These are phyloP conservation scores for Rhynchonema sp. DNA, from an alignment of 2,888 invertebrate species.

Conservation along the genomic window DNA sequence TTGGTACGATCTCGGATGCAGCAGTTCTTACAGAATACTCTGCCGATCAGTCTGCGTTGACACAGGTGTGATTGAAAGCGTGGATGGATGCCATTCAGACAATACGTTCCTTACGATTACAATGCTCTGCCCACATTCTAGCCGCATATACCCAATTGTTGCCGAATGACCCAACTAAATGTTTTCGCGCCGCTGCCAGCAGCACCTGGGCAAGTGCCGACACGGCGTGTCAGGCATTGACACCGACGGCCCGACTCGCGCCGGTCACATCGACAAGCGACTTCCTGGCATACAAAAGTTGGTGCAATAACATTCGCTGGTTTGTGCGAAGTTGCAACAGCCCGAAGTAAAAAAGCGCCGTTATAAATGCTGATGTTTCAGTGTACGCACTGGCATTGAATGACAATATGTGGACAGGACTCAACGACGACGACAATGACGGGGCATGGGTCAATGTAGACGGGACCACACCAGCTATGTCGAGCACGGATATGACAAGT, in stretches of 20 bases:
- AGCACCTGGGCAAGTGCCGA: neutral
- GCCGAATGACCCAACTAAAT: no score
- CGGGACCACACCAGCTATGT: neutral
- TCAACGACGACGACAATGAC: neutral
- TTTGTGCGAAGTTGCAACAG: neutral
- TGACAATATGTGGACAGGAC: neutral
- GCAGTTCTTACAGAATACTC: neutral
- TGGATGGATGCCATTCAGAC: no score
- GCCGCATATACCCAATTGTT: no score
- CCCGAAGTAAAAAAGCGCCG: neutral
- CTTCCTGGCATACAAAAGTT: neutral
- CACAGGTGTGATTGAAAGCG: neutral
- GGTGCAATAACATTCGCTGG: neutral
- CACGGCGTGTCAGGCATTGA: constrained; percentile 2
- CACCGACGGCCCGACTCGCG: neutral
- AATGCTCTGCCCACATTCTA: no score
- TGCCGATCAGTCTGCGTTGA: neutral
- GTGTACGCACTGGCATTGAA: neutral
- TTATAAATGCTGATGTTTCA: neutral
- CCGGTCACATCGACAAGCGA: constrained; percentile 1
- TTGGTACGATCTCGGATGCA: neutral
- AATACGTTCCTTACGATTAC: no score
- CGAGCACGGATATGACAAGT: neutral
- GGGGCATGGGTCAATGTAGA: neutral
- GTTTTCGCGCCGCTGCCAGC: neutral